phyloP scores from a whole-genome alignment of 1,140 invertebrate species.

The Branchinecta lindahli region DNA sequence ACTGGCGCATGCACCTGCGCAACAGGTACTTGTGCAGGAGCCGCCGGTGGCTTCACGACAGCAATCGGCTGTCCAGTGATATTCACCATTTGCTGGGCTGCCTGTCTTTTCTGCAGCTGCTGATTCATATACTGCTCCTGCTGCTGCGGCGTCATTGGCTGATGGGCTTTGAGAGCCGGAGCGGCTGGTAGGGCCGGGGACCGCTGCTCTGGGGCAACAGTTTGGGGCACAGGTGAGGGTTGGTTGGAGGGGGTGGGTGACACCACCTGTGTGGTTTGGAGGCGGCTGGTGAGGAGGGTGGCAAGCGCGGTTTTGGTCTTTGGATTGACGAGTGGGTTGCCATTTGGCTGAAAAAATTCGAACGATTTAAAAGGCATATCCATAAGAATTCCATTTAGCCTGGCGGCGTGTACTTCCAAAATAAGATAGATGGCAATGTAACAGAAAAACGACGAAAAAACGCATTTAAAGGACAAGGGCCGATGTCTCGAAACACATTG shows the following conservation, averaged over 20 bases:
- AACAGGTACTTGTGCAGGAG: background rate
- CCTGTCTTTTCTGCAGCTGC: constrained; percentile 23
- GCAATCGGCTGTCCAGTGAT: constrained; percentile 19
- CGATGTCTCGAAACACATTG: no score
- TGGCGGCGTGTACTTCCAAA: no score
- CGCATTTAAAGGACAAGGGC: no score
- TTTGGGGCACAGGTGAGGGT: constrained; percentile 2
- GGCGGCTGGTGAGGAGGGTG: constrained; percentile 76
- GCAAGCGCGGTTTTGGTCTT: constrained; percentile 90
- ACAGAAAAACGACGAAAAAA: no score
- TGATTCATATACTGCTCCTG: constrained; percentile 22
- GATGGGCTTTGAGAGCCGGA: constrained; percentile 24
- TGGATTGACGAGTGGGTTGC: constrained; percentile 44
- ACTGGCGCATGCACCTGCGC: no score
- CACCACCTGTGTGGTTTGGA: constrained; percentile 41
- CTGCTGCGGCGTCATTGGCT: constrained; percentile 18
- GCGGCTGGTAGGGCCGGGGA: constrained; percentile 22
- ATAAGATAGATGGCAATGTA: no score
- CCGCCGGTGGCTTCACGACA: constrained; percentile 18
- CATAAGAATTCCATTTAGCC: no score
- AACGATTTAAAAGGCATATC: no score
- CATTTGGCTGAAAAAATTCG: background rate
- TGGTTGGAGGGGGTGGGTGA: constrained; percentile 16
- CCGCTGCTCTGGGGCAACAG: constrained; percentile 30
- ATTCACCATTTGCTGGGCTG: constrained; percentile 30